Base-by-base conservation (phyloP, 1,140 invertebrate genomes). In the Cardiocondyla obscurior region DNA sequence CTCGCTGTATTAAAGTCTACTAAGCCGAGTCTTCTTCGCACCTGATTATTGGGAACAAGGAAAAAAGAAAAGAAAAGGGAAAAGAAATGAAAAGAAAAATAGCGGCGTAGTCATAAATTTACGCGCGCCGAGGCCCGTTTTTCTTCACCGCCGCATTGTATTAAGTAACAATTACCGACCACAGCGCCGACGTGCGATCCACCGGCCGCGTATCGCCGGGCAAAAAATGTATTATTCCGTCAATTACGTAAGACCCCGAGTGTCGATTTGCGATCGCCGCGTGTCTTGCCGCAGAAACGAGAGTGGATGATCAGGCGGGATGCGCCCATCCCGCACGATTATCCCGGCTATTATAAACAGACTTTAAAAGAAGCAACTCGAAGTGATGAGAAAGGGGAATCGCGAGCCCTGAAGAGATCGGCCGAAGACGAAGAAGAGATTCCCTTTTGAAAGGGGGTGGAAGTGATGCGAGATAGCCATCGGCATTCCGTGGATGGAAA, bases 401-500 rank as follows among this genome's bases (percentile, higher is more conserved):
- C 64, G 49, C 55, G 57, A 7, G 53, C 81, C 67, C 60, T 49
- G 60, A 55, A 53, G 76, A 69, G 67, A 87, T 70, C 88, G 44
- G 81, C 62, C 60, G 70, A 85, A 82, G 73, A 77, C 74, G 67
- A 67, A 76, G 74, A 67, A 77, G 70, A 70, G 57, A 67, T 49
- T 73, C 39, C 74, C 55, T 77, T 86, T 44, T 65, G 49, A 64
- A 74, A 72, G 85, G 70, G 81, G 85, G 67, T 87, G 85, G 81
- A 83, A 79, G 74, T 72, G 73, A 73, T 65, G 25, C 49, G 72
- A 85, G 87, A 88, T 87, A 87, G 82, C 58, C 74, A 87, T 88
- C 85, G 70, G 82, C 72, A 85, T 82, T 85, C 67, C 83, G 53
- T 62, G 73, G 72, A 76, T 65, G 81, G 36, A 36, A 84, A 42